These are phyloP conservation scores for Pagrus major DNA, from an alignment of 2,113 vertebrate species.

Conservation along the genomic window DNA sequence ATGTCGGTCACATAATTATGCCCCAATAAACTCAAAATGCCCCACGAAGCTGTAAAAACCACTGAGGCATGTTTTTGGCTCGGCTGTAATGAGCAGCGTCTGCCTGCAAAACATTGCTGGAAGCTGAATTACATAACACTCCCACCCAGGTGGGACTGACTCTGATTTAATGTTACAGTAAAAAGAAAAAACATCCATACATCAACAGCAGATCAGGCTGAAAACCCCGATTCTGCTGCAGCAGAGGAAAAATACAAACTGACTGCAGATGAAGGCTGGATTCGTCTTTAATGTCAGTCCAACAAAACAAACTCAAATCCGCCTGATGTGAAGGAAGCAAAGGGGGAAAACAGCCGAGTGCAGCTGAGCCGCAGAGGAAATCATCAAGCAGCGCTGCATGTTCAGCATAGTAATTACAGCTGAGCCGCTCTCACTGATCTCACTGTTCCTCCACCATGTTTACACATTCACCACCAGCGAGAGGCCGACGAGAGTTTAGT, in stretches of 20 bases:
- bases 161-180: constrained; percentile 3
- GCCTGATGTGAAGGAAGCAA: neutral
- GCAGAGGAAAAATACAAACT: neutral
- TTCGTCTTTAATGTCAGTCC: neutral
- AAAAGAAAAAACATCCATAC: constrained; percentile 15
- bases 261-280: neutral
- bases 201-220: neutral
- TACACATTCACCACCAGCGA: constrained; percentile 4
- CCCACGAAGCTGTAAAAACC: constrained; percentile 23
- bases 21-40: constrained; percentile 31
- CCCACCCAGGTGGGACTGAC: constrained; percentile 7
- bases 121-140: constrained; percentile 43
- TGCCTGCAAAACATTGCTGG: constrained; percentile 15
- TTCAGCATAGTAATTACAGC: constrained; percentile 59
- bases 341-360: neutral
- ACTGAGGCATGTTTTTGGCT: constrained; percentile 33
- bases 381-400: constrained; percentile 41
- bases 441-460: constrained; percentile 23
- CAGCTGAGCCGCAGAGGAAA: constrained; percentile 38
- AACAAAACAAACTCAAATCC: constrained; percentile 6
- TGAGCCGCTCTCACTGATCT: constrained; percentile 21
- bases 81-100: neutral
- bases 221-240: neutral
- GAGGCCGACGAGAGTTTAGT: neutral
- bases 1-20: constrained; percentile 33